Evolutionary conservation across 2,797 vertebrate species (phyloP).

Genomic region (Eupleurogrammus muticus): DNA sequence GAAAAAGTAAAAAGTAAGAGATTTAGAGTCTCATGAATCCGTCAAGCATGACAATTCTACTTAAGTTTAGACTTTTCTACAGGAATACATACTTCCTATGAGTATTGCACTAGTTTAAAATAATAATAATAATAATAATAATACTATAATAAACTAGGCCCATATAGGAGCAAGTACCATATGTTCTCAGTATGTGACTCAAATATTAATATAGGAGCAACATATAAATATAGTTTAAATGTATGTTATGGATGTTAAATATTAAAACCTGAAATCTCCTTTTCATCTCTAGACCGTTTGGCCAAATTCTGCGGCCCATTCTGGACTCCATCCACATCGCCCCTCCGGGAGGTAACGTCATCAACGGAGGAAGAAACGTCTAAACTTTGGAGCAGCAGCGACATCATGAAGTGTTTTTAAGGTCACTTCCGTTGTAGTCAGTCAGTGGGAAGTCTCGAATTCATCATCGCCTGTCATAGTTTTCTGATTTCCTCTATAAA

Average conservation of each 20-base stretch:
- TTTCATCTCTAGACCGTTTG: conserved; percentile 89
- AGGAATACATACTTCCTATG: too few relatives aligned
- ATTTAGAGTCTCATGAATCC: too few relatives aligned
- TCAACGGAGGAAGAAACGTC: conserved; percentile 92
- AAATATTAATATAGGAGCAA: neutral
- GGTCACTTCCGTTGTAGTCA: conserved; percentile 65
- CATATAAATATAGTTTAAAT: neutral
- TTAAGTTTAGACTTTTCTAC: too few relatives aligned
- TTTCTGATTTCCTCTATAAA: conserved; percentile 11
- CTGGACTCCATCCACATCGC: conserved; percentile 96
- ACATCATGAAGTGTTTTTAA: conserved; percentile 30
- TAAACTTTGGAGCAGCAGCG: conserved; percentile 79
- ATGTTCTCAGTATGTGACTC: neutral
- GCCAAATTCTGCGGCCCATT: conserved; percentile 93
- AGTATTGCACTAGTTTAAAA: too few relatives aligned
- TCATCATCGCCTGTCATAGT: neutral
- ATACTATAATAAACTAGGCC: neutral
- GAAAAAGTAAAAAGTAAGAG: too few relatives aligned
- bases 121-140: neutral
- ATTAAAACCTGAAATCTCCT: conserved; percentile 5
- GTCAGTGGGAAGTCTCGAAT: conserved; percentile 27
- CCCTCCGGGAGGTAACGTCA: conserved; percentile 90
- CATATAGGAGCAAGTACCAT: neutral
- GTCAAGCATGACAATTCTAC: too few relatives aligned
- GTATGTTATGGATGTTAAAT: neutral